A percentile compares a stretch with the other conserved stretches of the same genome.
These are phyloP conservation scores for Platycheirus albimanus DNA, from an alignment of 2,888 invertebrate genomes.

Conservation along the genomic window DNA sequence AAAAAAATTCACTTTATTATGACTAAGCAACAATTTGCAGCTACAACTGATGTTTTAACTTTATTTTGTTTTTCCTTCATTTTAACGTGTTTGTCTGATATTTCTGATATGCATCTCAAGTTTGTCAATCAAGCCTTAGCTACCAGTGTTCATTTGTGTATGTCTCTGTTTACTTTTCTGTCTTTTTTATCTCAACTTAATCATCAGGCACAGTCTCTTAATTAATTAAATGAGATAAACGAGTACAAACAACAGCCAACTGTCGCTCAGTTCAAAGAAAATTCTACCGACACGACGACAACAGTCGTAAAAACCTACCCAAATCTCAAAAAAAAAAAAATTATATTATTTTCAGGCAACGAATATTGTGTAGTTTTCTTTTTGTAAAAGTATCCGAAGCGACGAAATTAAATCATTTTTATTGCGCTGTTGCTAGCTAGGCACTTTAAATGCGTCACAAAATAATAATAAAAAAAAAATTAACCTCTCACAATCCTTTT, in stretches of 20 bases:
- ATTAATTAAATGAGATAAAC: constrained; percentile 74
- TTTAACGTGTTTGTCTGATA: constrained; percentile 61
- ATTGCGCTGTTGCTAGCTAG: constrained; percentile 33
- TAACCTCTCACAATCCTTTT: constrained; percentile 58
- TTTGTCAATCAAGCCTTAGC: constrained; percentile 69
- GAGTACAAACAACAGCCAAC: constrained; percentile 55
- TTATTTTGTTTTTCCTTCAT: constrained; percentile 21
- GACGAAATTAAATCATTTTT: constrained; percentile 72
- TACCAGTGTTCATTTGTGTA: constrained; percentile 47
- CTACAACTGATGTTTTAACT: constrained; percentile 50
- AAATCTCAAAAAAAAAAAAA: constrained; percentile 10
- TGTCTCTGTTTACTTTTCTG: constrained; percentile 29
- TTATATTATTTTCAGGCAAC: no score
- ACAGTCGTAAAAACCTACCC: constrained; percentile 53
- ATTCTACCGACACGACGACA: constrained; percentile 56
- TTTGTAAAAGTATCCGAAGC: constrained; percentile 59
- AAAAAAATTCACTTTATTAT: constrained; percentile 12
- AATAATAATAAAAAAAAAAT: constrained; percentile 22
- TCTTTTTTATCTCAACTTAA: constrained; percentile 62
- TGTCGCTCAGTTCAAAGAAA: constrained; percentile 66
- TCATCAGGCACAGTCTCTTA: constrained; percentile 70
- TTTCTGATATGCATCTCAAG: constrained; percentile 68
- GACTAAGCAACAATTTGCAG: constrained; percentile 62
- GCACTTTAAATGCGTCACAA: constrained; percentile 10
- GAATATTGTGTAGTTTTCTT: constrained; percentile 48